Evolutionary conservation across 1,140 invertebrate genomes (phyloP).

Genomic region (Drosophila asahinai): DNA sequence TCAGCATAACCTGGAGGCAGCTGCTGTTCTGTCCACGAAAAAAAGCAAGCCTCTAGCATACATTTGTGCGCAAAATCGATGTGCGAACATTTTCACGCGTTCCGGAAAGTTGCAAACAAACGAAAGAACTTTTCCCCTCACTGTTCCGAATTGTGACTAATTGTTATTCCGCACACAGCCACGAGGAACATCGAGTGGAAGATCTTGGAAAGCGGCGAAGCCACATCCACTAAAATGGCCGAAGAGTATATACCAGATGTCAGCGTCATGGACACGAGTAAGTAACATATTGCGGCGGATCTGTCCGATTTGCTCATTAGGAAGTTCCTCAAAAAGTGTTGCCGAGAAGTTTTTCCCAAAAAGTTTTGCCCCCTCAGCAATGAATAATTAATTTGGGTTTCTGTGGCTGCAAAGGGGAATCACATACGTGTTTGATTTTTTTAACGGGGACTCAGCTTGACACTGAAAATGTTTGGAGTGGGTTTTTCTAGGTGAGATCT

Average conservation of each 20-base stretch:
- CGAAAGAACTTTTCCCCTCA: constrained; percentile 29
- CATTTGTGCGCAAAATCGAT: constrained; percentile 74
- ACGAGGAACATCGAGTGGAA: constrained; percentile 42
- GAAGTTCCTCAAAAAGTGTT: constrained; percentile 26
- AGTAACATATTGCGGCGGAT: constrained; percentile 71
- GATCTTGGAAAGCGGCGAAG: constrained; percentile 39
- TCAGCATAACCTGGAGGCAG: constrained; percentile 51
- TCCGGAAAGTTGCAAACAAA: constrained; percentile 41
- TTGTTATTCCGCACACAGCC: constrained; percentile 64
- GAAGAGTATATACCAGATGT: constrained; percentile 82
- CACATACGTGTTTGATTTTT: constrained; percentile 3
- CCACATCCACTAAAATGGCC: constrained; percentile 72
- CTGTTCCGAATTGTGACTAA: constrained; percentile 41
- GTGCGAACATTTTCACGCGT: constrained; percentile 40
- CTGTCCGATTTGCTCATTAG: constrained; percentile 25
- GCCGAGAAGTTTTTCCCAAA: constrained; percentile 16
- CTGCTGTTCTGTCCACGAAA: constrained; percentile 49
- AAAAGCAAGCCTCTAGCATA: constrained; percentile 29
- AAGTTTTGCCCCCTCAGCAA: not conserved
- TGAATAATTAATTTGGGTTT: constrained; percentile 39
- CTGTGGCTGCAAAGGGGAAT: not conserved
- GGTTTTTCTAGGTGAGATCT: not conserved
- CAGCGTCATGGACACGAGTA: constrained; percentile 83
- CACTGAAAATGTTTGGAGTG: not conserved
- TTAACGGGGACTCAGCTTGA: not conserved